Evolutionary conservation across 2,797 vertebrate species (phyloP).

Genomic region (Sebastiscus albofasciatus): DNA sequence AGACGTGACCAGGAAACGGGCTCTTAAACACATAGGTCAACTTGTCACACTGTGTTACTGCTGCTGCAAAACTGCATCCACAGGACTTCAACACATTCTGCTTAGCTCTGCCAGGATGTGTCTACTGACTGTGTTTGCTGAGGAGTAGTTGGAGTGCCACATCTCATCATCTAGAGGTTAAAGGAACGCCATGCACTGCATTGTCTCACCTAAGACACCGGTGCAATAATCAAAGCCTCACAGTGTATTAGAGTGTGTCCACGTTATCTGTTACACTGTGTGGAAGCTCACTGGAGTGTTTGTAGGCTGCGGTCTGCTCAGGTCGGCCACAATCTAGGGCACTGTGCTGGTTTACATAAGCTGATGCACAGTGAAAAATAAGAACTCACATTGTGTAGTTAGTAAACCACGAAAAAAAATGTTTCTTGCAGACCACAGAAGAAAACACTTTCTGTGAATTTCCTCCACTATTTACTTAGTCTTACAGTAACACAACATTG

Average conservation of each 20-base stretch:
- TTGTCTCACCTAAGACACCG: neutral
- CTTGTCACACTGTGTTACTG: constrained; percentile 59
- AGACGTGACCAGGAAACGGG: constrained; percentile 63
- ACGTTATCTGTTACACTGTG: neutral
- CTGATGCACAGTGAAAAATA: neutral
- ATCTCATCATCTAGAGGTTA: constrained; percentile 15
- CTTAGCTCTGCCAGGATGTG: constrained; percentile 32
- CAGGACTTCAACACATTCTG: constrained; percentile 41
- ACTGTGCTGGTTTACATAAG: constrained; percentile 39
- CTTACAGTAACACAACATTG: neutral
- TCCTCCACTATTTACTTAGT: neutral
- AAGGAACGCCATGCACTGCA: constrained; percentile 18
- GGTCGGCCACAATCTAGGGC: constrained; percentile 7
- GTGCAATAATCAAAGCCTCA: neutral
- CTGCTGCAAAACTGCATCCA: constrained; percentile 30
- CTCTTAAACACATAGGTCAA: constrained; percentile 69
- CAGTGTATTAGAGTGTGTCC: neutral
- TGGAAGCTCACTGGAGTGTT: neutral
- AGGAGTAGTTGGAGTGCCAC: constrained; percentile 12
- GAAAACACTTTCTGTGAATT: neutral
- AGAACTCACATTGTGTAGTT: neutral
- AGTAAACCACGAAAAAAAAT: neutral
- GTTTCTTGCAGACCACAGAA: neutral
- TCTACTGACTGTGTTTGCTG: constrained; percentile 21
- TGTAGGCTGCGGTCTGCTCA: constrained; percentile 3